Evolutionary conservation across 2,797 vertebrate genomes (phyloP).

Genomic region (Tokudaia tokunoshimensis): DNA sequence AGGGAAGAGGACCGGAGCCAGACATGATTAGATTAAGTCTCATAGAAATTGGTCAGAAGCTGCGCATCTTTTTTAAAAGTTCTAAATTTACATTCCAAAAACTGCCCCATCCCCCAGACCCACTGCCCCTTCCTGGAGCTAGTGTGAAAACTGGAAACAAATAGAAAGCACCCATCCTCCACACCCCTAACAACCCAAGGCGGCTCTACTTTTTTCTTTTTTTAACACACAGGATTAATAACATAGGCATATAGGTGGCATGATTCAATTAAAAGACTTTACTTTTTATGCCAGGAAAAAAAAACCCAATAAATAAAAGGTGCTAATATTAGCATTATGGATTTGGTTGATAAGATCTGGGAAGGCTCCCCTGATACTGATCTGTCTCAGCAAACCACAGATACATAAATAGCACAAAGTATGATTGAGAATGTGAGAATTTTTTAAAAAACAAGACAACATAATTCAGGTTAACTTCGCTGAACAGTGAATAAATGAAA

Average conservation of each 20-base stretch:
- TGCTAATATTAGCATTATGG: slow-evolving; percentile 93
- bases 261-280: slow-evolving; percentile 93
- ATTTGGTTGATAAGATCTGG: slow-evolving; percentile 87
- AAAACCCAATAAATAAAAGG: slow-evolving; percentile 96
- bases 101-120: slow-evolving; percentile 84
- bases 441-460: slow-evolving; percentile 88
- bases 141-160: slow-evolving; percentile 89
- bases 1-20: slow-evolving; percentile 80
- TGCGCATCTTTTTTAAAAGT: slow-evolving; percentile 94
- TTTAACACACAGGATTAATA: slow-evolving; percentile 92
- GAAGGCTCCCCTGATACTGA: slow-evolving; percentile 87
- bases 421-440: slow-evolving; percentile 87
- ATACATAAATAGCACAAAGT: slow-evolving; percentile 89
- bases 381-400: slow-evolving; percentile 89
- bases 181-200: slow-evolving; percentile 64
- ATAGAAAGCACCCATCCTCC: slow-evolving; percentile 62
- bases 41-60: slow-evolving; percentile 95
- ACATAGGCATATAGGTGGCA: slow-evolving; percentile 96
- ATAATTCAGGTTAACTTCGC: slow-evolving; percentile 86
- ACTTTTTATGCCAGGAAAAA: slow-evolving; percentile 86
- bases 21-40: slow-evolving; percentile 88
- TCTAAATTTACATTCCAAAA: slow-evolving; percentile 94
- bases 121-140: slow-evolving; percentile 91
- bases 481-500: slow-evolving; percentile 92
- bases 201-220: slow-evolving; percentile 91